Conservation (phyloP, 1,140 invertebrate genomes). For the Frieseomelitta varia region DNA sequence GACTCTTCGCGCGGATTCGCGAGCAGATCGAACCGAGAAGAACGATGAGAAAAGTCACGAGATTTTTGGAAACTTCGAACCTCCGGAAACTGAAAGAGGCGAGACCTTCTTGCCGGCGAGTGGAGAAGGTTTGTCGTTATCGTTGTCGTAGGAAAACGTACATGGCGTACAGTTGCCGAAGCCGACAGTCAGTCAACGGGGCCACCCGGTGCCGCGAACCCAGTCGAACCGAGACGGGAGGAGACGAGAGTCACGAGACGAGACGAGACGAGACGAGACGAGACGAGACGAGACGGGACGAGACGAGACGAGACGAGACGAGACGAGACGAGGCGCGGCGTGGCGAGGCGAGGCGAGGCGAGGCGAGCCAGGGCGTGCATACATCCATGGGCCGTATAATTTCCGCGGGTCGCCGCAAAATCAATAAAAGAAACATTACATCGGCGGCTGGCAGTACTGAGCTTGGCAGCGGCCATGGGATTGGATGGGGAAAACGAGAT, state of each 20-base stretch:
- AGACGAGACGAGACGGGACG: too few relatives aligned
- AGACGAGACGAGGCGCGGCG: constrained; percentile 31
- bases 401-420: constrained; percentile 80
- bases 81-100: too few relatives aligned
- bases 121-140: background rate
- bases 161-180: constrained; percentile 15
- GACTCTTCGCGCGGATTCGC: too few relatives aligned
- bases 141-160: constrained; percentile 33
- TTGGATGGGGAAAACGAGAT: constrained; percentile 79
- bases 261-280: too few relatives aligned
- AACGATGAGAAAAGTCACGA: too few relatives aligned
- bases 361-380: constrained; percentile 60
- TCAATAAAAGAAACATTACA: constrained; percentile 83
- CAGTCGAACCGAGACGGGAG: background rate
- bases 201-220: constrained; percentile 17
- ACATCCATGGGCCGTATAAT: constrained; percentile 76
- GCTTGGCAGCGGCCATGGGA: constrained; percentile 74
- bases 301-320: background rate
- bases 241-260: too few relatives aligned
- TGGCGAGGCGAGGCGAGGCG: background rate
- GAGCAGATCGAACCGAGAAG: too few relatives aligned
- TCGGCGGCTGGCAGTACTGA: constrained; percentile 78
- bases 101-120: too few relatives aligned
- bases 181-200: constrained; percentile 19
- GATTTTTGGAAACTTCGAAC: too few relatives aligned